A percentile compares a stretch with the other conserved stretches of the same genome.
phyloP scores from a whole-genome alignment of 2,797 vertebrate genomes.

The Phrynocephalus guinanensis region DNA sequence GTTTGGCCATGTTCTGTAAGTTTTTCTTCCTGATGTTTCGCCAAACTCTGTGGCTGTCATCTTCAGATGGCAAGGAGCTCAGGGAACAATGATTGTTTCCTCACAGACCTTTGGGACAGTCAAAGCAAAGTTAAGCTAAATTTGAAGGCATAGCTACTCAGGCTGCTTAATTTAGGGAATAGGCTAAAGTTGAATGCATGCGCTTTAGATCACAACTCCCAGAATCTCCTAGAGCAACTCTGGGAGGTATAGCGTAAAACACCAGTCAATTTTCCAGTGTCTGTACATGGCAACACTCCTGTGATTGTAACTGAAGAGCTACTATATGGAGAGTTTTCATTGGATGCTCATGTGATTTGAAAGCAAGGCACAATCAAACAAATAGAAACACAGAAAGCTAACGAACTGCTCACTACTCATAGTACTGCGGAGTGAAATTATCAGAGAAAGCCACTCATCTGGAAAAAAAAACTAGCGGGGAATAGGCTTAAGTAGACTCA shows the following conservation, averaged over 20 bases:
- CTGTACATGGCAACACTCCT: constrained; percentile 47
- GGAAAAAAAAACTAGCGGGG: constrained; percentile 72
- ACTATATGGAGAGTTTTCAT: background rate
- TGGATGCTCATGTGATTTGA: constrained; percentile 57
- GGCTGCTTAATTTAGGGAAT: constrained; percentile 8
- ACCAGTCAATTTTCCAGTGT: background rate
- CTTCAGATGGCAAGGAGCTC: too few species aligned
- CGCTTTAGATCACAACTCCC: background rate
- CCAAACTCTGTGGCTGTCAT: too few species aligned
- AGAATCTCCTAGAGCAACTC: background rate
- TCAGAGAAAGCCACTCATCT: constrained; percentile 73
- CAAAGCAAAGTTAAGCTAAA: background rate
- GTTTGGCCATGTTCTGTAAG: too few species aligned
- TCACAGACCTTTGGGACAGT: background rate
- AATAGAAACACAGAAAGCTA: constrained; percentile 57
- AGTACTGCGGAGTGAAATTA: constrained; percentile 75
- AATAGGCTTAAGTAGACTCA: constrained; percentile 77
- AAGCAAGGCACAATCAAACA: constrained; percentile 66
- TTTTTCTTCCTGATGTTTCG: too few species aligned
- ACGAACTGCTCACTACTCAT: constrained; percentile 73
- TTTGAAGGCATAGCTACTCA: too few species aligned
- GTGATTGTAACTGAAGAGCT: constrained; percentile 39
- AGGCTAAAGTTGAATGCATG: background rate
- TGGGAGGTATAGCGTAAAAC: background rate
- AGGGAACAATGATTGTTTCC: constrained; percentile 33